Evolutionary conservation across 2,888 invertebrate species (phyloP).

Genomic region (Cephus pulcher): DNA sequence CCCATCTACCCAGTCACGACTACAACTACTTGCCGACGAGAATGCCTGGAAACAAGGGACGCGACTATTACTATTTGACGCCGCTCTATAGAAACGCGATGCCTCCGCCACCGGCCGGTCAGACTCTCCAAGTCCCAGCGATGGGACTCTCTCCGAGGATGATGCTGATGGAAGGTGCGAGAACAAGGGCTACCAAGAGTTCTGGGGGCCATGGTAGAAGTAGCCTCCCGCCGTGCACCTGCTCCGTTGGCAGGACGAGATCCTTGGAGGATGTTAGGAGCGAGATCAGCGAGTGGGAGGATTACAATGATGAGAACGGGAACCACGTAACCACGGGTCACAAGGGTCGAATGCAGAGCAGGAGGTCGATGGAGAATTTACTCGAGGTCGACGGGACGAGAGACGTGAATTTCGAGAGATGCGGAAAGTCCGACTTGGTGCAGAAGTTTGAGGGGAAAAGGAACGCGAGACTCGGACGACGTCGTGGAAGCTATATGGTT

Average conservation of each 20-base stretch:
- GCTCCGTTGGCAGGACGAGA: conserved; percentile 72
- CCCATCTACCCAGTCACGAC: conserved; percentile 68
- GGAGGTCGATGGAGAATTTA: conserved; percentile 80
- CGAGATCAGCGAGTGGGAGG: conserved; percentile 75
- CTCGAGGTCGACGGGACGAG: conserved; percentile 60
- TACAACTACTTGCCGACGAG: conserved; percentile 69
- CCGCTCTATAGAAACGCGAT: conserved; percentile 77
- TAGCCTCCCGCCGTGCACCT: conserved; percentile 69
- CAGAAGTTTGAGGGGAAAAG: conserved; percentile 40
- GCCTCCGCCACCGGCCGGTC: conserved; percentile 69
- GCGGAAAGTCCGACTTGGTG: conserved; percentile 43
- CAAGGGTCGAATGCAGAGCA: conserved; percentile 69
- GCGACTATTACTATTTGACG: conserved; percentile 75
- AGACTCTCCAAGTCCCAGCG: conserved; percentile 45
- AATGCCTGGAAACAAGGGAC: conserved; percentile 65
- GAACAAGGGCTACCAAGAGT: conserved; percentile 45
- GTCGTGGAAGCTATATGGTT: conserved; percentile 63
- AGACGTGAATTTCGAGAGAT: conserved; percentile 43
- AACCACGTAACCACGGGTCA: conserved; percentile 69
- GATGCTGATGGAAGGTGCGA: conserved; percentile 56
- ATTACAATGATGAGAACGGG: conserved; percentile 73
- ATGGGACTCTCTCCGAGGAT: conserved; percentile 54
- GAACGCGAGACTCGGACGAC: conserved; percentile 47
- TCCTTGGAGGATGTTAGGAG: conserved; percentile 80
- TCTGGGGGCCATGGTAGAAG: conserved; percentile 42